These are phyloP conservation scores for Eulithis testata DNA, from an alignment of 2,888 invertebrate genomes.

Conservation along the genomic window DNA sequence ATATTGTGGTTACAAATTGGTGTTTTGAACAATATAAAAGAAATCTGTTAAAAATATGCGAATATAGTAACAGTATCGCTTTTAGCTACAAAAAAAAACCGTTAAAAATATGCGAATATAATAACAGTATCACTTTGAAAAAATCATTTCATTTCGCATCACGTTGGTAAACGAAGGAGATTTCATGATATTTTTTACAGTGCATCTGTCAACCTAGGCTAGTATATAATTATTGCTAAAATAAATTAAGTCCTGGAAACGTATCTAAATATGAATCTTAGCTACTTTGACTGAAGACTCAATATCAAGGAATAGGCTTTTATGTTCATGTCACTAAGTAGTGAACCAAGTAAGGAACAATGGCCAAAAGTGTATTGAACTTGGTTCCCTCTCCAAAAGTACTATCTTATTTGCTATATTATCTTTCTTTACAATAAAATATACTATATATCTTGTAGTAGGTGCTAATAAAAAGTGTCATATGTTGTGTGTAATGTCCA, in stretches of 20 bases:
- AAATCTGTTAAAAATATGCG: neutral
- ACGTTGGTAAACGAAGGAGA: conserved; percentile 28
- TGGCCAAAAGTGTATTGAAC: too few species aligned
- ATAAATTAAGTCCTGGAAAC: conserved; percentile 11
- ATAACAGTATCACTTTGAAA: conserved; percentile 30
- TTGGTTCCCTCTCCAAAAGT: too few species aligned
- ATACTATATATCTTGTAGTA: too few species aligned
- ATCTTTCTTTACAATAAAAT: too few species aligned
- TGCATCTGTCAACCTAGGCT: conserved; percentile 36
- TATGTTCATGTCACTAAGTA: neutral
- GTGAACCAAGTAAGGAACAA: neutral
- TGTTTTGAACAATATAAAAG: too few species aligned
- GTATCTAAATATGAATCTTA: conserved; percentile 15
- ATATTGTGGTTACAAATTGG: too few species aligned
- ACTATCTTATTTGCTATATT: too few species aligned
- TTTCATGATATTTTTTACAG: conserved; percentile 29
- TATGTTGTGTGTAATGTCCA: too few species aligned
- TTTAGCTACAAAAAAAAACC: too few species aligned
- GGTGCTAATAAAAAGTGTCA: too few species aligned
- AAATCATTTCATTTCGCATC: conserved; percentile 27
- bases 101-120: neutral
- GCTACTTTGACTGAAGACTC: neutral
- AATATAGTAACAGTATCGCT: conserved; percentile 23
- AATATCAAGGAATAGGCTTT: neutral
- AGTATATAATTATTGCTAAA: conserved; percentile 26